Percentiles rank a stretch among this genome's conserved stretches.
phyloP scores from a whole-genome alignment of 2,113 vertebrate genomes.

The Salvelinus sp. region DNA sequence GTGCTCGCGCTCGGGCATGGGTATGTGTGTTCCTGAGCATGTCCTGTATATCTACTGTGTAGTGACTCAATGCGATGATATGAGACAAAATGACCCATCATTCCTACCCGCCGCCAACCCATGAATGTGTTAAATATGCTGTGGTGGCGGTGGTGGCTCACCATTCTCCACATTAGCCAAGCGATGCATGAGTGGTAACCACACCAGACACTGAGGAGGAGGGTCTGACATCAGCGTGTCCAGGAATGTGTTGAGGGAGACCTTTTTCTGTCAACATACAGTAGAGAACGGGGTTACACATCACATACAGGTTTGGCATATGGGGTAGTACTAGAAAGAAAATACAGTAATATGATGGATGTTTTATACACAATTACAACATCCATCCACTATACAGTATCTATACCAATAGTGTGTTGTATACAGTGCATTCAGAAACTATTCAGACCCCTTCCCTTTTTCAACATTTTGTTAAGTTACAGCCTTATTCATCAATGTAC shows the following conservation, averaged over 20 bases:
- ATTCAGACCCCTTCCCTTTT: no score
- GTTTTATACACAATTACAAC: no score
- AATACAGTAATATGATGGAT: no score
- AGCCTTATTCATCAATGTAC: no score
- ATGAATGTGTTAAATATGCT: background rate
- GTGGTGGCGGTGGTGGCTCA: slow-evolving; percentile 57
- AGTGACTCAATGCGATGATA: slow-evolving; percentile 40
- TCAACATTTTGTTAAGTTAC: no score
- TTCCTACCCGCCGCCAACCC: no score
- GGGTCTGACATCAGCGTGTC: slow-evolving; percentile 98
- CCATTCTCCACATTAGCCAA: slow-evolving; percentile 98
- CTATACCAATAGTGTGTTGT: no score
- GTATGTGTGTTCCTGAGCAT: slow-evolving; percentile 15
- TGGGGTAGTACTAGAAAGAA: background rate
- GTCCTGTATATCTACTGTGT: slow-evolving; percentile 15
- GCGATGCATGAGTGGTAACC: slow-evolving; percentile 96
- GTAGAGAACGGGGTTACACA: background rate
- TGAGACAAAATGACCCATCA: slow-evolving; percentile 34
- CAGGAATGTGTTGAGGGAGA: slow-evolving; percentile 94
- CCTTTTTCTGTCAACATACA: slow-evolving; percentile 86
- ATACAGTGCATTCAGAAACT: no score
- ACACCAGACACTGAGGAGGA: slow-evolving; percentile 96
- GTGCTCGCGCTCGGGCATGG: background rate
- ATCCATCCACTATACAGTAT: no score
- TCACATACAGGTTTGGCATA: background rate